Conservation (phyloP, 2,113 vertebrate genomes). For the Atherinomorus stipes region DNA sequence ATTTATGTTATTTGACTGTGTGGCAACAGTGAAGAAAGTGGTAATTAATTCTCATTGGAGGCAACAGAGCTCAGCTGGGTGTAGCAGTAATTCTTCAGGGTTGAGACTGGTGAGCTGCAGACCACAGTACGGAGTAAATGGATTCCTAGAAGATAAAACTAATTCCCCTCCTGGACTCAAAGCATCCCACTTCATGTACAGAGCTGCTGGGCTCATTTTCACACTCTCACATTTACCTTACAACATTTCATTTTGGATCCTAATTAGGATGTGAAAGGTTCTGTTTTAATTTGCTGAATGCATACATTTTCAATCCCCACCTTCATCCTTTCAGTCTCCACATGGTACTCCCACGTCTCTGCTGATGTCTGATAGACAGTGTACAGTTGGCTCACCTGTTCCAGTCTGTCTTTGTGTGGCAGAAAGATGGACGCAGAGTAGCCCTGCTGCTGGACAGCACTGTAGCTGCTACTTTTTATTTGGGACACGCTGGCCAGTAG, state of each 20-base stretch:
- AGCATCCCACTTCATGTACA: not conserved
- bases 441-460: conserved; percentile 87
- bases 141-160: conserved; percentile 27
- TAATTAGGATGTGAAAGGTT: not conserved
- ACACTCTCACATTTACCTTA: too few relatives aligned
- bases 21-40: conserved; percentile 35
- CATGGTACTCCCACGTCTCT: not conserved
- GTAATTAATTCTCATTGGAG: conserved; percentile 61
- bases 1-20: not conserved
- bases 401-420: conserved; percentile 86
- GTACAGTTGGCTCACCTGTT: conserved; percentile 79
- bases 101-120: conserved; percentile 19
- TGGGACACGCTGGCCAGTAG: conserved; percentile 67
- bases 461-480: conserved; percentile 86
- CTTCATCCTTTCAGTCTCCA: not conserved
- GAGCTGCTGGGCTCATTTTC: not conserved
- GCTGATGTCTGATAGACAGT: conserved; percentile 3
- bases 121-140: conserved; percentile 32
- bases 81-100: conserved; percentile 30
- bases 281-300: not conserved
- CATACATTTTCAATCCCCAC: not conserved
- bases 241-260: not conserved
- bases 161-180: conserved; percentile 9
- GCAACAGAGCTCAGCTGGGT: conserved; percentile 44
- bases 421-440: conserved; percentile 90